A percentile compares a stretch with the other conserved stretches of the same genome.
These are phyloP conservation scores for Steinernema hermaphroditum DNA, from an alignment of 2,888 invertebrate genomes.

Conservation along the genomic window DNA sequence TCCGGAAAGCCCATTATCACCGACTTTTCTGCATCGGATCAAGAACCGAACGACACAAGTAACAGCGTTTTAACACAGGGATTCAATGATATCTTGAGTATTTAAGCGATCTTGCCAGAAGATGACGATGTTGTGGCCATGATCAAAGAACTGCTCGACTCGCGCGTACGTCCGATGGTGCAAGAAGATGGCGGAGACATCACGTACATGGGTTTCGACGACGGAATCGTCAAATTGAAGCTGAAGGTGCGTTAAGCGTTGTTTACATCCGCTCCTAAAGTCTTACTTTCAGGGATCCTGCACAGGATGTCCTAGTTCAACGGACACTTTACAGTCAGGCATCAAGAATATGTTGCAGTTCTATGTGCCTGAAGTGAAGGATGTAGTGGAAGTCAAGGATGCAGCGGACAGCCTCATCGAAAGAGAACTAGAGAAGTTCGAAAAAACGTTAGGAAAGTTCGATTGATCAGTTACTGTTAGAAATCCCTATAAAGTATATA, in stretches of 20 bases:
- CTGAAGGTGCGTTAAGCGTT: slow-evolving; percentile 71
- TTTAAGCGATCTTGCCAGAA: slow-evolving; percentile 71
- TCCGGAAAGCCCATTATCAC: slow-evolving; percentile 78
- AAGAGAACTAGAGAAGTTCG: slow-evolving; percentile 82
- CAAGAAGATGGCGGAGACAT: slow-evolving; percentile 75
- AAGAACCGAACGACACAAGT: slow-evolving; percentile 48
- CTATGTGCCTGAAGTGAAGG: slow-evolving; percentile 89
- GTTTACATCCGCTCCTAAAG: background rate
- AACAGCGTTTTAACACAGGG: no score
- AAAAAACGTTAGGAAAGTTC: slow-evolving; percentile 66
- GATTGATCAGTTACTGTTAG: background rate
- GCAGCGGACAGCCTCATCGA: slow-evolving; percentile 78
- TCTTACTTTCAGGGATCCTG: slow-evolving; percentile 79
- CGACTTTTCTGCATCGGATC: slow-evolving; percentile 36
- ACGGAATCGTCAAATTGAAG: slow-evolving; percentile 89
- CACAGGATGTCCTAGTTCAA: slow-evolving; percentile 94
- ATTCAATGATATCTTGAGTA: no score
- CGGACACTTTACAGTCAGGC: slow-evolving; percentile 94
- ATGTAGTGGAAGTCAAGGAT: slow-evolving; percentile 68
- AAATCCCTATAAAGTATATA: background rate
- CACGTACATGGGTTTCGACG: slow-evolving; percentile 75
- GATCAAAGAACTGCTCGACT: slow-evolving; percentile 96
- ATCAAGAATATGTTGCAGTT: slow-evolving; percentile 99
- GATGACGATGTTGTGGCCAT: slow-evolving; percentile 95
- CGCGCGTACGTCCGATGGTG: slow-evolving; percentile 94